phyloP scores from a whole-genome alignment of 1,140 invertebrate genomes.

The Drosophila ogumai region DNA sequence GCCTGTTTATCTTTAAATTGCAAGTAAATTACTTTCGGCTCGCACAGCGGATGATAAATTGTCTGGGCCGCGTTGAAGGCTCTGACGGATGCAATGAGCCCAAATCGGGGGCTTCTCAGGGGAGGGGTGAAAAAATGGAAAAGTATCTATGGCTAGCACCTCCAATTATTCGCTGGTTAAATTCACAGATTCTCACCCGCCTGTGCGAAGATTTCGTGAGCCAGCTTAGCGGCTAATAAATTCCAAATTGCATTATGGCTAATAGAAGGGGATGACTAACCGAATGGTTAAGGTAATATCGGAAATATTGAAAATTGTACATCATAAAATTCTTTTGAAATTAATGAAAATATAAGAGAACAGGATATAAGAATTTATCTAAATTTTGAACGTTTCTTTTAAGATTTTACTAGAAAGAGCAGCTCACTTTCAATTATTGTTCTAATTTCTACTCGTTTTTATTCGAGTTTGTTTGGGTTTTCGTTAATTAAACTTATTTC shows the following conservation, averaged over 20 bases:
- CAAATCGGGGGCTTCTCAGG: background rate
- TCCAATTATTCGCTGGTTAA: constrained; percentile 35
- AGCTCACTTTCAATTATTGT: background rate
- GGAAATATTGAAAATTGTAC: constrained; percentile 5
- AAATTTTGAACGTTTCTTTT: background rate
- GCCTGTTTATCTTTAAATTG: constrained; percentile 84
- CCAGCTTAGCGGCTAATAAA: constrained; percentile 35
- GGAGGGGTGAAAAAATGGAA: constrained; percentile 6
- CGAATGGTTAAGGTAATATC: background rate
- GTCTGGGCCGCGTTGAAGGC: constrained; percentile 71
- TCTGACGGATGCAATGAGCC: constrained; percentile 72
- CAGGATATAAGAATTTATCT: background rate
- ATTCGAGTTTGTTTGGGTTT: constrained; percentile 42
- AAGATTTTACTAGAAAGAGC: background rate
- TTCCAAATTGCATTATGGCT: constrained; percentile 28
- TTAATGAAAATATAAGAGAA: background rate
- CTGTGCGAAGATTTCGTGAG: constrained; percentile 33
- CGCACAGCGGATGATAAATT: constrained; percentile 77
- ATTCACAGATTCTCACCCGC: constrained; percentile 43
- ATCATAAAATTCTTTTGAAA: background rate
- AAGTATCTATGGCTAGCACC: constrained; percentile 39
- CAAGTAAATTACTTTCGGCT: constrained; percentile 83
- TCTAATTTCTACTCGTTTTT: constrained; percentile 36
- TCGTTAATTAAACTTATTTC: constrained; percentile 50
- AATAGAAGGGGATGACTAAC: constrained; percentile 20